Conservation (phyloP, 2,888 invertebrate genomes). For the Helleia helle region DNA sequence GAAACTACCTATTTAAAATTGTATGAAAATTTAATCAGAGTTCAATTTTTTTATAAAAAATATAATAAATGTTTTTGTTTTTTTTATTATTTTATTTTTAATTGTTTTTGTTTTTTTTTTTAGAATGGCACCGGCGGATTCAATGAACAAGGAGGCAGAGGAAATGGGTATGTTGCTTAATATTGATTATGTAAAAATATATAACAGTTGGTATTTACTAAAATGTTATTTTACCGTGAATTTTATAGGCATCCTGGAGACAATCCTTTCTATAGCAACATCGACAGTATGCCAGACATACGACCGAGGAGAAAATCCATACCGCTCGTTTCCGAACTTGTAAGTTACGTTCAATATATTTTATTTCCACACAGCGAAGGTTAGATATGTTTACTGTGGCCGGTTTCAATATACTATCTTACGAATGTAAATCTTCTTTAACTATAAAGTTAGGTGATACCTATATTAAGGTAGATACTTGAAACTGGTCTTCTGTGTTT, state of each 20-base stretch:
- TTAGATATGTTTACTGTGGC: conserved; percentile 46
- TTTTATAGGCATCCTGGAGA: conserved; percentile 88
- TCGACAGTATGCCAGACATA: conserved; percentile 99
- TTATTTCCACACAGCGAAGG: conserved; percentile 36
- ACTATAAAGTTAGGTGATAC: conserved; percentile 11
- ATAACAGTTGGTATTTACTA: background rate
- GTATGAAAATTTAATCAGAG: conserved; percentile 28
- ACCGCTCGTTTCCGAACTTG: conserved; percentile 98
- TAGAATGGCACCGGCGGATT: conserved; percentile 89
- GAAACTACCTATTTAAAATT: conserved; percentile 5
- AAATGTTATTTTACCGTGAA: conserved; percentile 12
- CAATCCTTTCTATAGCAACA: conserved; percentile 99
- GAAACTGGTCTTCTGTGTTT: conserved; percentile 65
- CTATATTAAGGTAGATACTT: conserved; percentile 46
- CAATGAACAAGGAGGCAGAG: conserved; percentile 83
- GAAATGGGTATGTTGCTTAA: conserved; percentile 89
- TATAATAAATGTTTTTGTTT: conserved; percentile 35
- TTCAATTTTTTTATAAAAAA: conserved; percentile 39
- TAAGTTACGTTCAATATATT: too few species aligned
- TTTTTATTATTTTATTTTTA: conserved; percentile 40
- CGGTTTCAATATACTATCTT: conserved; percentile 54
- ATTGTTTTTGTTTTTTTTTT: conserved; percentile 77
- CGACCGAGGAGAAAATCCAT: conserved; percentile 97
- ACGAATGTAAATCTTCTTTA: conserved; percentile 9
- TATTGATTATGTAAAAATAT: background rate